A percentile compares a stretch with the other conserved stretches of the same genome.
Conservation (phyloP, 2,888 invertebrate species). For the Liopterus haemorrhoidalis region DNA sequence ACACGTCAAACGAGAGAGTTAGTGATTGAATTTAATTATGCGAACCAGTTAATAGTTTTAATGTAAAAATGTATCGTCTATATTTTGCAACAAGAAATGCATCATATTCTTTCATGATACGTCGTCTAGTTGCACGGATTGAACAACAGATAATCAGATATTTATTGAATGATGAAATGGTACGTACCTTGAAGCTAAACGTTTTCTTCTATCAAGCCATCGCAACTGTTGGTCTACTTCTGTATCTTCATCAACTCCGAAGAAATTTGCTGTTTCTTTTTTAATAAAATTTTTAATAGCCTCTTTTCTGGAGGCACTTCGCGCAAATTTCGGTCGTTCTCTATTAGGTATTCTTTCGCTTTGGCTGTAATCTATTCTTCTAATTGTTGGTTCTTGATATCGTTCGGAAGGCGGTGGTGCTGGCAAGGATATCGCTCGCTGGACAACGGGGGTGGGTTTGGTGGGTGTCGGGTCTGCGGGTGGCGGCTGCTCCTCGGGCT, state of each 20-base stretch:
- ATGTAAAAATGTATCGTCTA: too few relatives aligned
- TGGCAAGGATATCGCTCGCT: slow-evolving; percentile 38
- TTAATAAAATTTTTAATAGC: slow-evolving; percentile 61
- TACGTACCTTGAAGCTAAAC: slow-evolving; percentile 68
- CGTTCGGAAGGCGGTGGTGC: slow-evolving; percentile 34
- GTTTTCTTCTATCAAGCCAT: slow-evolving; percentile 74
- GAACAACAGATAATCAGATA: too few relatives aligned
- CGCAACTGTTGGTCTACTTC: slow-evolving; percentile 66
- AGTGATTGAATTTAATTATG: too few relatives aligned
- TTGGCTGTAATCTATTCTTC: slow-evolving; percentile 38
- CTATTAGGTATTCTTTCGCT: slow-evolving; percentile 41
- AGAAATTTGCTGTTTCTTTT: slow-evolving; percentile 76
- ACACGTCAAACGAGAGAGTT: too few relatives aligned
- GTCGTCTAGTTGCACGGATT: too few relatives aligned
- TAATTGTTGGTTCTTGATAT: slow-evolving; percentile 14
- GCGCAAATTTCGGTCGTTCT: slow-evolving; percentile 41
- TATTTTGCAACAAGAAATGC: too few relatives aligned
- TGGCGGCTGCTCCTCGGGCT: slow-evolving; percentile 10
- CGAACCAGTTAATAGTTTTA: too few relatives aligned
- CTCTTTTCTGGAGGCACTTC: slow-evolving; percentile 46
- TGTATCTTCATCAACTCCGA: slow-evolving; percentile 74
- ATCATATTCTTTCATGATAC: too few relatives aligned
- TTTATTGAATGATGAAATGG: too few relatives aligned
- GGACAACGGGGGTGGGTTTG: slow-evolving; percentile 34
- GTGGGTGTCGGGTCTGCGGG: slow-evolving; percentile 12